Base-by-base conservation (phyloP, 2,888 invertebrate genomes). In the Cantharis rufa region DNA sequence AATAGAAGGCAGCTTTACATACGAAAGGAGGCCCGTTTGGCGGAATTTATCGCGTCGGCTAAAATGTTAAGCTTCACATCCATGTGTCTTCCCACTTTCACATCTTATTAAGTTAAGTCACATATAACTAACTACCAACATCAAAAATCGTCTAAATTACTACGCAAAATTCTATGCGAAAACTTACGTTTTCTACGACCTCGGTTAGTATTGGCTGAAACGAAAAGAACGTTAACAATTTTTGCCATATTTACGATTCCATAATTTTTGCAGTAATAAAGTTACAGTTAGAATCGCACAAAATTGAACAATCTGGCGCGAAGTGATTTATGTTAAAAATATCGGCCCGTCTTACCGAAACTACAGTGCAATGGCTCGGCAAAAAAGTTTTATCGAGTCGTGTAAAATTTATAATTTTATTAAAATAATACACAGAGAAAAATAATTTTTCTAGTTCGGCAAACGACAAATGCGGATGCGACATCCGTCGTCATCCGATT, bases 1-100 rank as follows among this genome's bases (percentile, higher is more conserved):
- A 75, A 81, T 76, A 81, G 81, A 81, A 83, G 83, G 84, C 84
- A 84, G 82, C 84, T 84, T 84, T 84, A 85, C 85, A 85, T 84
- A 84, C 84, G 82, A 84, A 84, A 82, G 84, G 84, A 83, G 83
- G 84, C 82, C 48, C 80, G 83, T 81, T 83, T 80, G 75, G 72
- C 79, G 18, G 81, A 84, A 85, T 85, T 85, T 85, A 85, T 85
- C 82, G 81, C 81, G 81, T 79, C 81, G 71, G 82, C 78, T 81
- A 81, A 81, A 80, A 82, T 83, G 83, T 82, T 84, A 82, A 84
- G 83, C 81, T 81, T 78, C 74, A 64, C 69, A 79, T 78, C 81
- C 80, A 81, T 81, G 82, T 83, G 83, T 83, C 84, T 82, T 82
- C 79, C 80, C 80, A 82, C 81, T 82, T 82, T 84, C 84, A 84